Base-by-base conservation (phyloP, 1,140 invertebrate genomes). In the Bradynema listronoti region DNA sequence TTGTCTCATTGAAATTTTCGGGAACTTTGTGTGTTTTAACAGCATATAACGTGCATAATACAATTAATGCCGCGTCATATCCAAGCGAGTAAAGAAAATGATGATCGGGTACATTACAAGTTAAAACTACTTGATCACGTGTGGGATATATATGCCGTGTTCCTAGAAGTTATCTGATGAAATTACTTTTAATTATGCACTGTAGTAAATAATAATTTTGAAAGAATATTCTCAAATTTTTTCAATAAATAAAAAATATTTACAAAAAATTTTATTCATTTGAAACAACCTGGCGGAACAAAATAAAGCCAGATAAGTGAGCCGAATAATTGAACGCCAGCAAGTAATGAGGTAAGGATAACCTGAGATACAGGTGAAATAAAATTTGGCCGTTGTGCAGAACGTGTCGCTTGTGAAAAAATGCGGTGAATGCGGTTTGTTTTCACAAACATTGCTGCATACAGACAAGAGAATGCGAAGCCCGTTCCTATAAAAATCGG, bases 281-380 rank as follows among this genome's bases (percentile, higher is more conserved):
- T 7, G 4, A n/a, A 27, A 22, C 11, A 83, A 49, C 83, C 83
- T 2, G 86, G 85, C 19, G 81, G 81, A 66, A 85, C 84, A 55
- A 86, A 79, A 33, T 85, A 78, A 43, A 86, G 78, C 86, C 86
- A 87, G 27, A 81, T 79, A 2, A 84, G 78, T 24, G 83, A 80
- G 22, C 84, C 83, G 36, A 85, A 68, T 41, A 86, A 72, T 75
- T 85, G 84, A 34, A 85, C 80, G 30, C 83, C 79, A n/a, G 84
- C 83, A 27, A 85, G 80, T 45, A 83, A 82, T 82, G 69, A 34
- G 59, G 84, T 83, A 43, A 85, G 84, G 27, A 83, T 77, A 32
- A 85, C 82, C 77, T 88, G 87, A 1, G 86, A 87, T 56, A 84
- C 84, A 14, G 87, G 87, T 71, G 85, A 87, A 65, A 88, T 87